Evolutionary conservation across 2,113 vertebrate genomes (phyloP).

Genomic region (Prunella fulvescens): DNA sequence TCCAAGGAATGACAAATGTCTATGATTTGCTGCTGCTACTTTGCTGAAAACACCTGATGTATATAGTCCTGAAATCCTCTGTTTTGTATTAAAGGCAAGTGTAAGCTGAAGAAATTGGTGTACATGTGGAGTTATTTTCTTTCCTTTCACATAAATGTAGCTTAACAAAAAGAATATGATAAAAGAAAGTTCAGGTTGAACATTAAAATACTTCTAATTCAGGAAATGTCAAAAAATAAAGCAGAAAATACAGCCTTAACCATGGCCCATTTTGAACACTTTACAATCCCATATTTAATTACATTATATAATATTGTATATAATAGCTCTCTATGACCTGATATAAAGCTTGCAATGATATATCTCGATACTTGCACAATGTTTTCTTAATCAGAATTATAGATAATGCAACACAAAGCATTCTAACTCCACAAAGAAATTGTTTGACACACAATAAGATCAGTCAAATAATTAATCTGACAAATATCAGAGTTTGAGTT

Average conservation of each 20-base stretch:
- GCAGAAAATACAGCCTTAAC: not conserved
- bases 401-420: conserved; percentile 5
- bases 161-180: not conserved
- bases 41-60: conserved; percentile 79
- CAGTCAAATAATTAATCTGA: conserved; percentile 64
- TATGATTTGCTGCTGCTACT: conserved; percentile 80
- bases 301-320: not conserved
- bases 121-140: conserved; percentile 60
- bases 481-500: conserved; percentile 50
- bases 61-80: conserved; percentile 72
- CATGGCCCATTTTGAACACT: not conserved
- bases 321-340: not conserved
- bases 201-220: not conserved
- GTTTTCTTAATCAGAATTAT: conserved; percentile 4
- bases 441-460: conserved; percentile 55
- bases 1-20: conserved; percentile 85
- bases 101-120: conserved; percentile 69
- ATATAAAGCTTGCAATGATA: not conserved
- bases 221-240: not conserved
- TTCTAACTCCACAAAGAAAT: conserved; percentile 22
- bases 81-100: conserved; percentile 73
- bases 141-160: not conserved
- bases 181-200: not conserved
- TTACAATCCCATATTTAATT: not conserved
- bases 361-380: not conserved